phyloP scores from a whole-genome alignment of 2,797 vertebrate genomes.

The Tauraco hartlaubi region DNA sequence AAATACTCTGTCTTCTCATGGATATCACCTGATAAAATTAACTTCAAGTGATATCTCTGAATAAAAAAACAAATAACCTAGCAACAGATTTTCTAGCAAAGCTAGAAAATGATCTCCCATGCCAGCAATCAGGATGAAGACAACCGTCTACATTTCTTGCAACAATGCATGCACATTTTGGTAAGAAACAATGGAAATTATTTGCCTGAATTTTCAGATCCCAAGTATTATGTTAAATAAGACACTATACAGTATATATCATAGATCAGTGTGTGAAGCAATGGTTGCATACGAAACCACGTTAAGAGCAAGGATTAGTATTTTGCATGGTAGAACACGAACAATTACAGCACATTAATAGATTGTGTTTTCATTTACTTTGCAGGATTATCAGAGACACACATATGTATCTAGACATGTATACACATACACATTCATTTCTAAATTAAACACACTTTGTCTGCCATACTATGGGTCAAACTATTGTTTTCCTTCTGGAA shows the following conservation, averaged over 20 bases:
- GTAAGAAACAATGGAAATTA: not conserved
- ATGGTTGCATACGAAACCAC: not conserved
- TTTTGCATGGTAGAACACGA: not conserved
- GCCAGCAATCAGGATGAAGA: not conserved
- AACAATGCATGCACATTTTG: not conserved
- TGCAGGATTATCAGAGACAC: not conserved
- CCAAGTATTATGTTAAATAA: not conserved
- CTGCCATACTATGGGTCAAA: fast-evolving
- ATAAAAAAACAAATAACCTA: conserved; percentile 7
- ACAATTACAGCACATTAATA: not conserved
- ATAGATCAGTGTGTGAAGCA: not conserved
- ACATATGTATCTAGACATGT: not conserved
- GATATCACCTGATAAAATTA: not conserved
- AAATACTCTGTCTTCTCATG: not conserved
- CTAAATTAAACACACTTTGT: not conserved
- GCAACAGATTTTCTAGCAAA: not conserved
- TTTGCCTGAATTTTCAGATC: not conserved
- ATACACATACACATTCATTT: not conserved
- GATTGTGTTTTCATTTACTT: not conserved
- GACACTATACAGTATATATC: not conserved
- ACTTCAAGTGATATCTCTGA: not conserved
- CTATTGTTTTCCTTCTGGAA: not conserved
- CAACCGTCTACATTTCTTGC: not conserved
- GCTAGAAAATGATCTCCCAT: not conserved
- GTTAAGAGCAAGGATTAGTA: not conserved